These are phyloP conservation scores for Silurus lanzhouensis DNA, from an alignment of 2,797 vertebrate genomes.

Conservation along the genomic window DNA sequence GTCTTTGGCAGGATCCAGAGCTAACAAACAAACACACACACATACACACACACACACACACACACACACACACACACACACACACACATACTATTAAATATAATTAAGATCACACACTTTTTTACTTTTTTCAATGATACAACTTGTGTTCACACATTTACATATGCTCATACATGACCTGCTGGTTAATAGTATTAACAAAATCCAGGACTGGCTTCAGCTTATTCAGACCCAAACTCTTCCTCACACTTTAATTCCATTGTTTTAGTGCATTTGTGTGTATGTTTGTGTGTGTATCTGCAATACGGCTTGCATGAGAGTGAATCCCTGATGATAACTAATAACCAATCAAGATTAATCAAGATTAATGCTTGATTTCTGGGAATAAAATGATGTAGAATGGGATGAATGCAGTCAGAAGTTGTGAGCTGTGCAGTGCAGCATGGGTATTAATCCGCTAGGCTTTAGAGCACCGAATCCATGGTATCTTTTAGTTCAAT, in stretches of 20 bases:
- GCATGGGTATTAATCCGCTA: not conserved
- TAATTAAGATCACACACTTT: too few relatives aligned
- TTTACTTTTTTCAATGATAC: not conserved
- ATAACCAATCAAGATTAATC: too few relatives aligned
- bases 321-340: not conserved
- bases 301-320: not conserved
- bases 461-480: not conserved
- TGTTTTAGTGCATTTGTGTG: conserved; percentile 63
- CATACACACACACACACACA: not conserved
- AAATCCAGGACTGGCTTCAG: conserved; percentile 76
- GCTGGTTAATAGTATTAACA: conserved; percentile 71
- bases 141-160: conserved; percentile 7
- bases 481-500: too few relatives aligned
- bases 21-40: conserved; percentile 61
- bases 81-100: conserved; percentile 12
- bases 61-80: not conserved
- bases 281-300: conserved; percentile 42
- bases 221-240: conserved; percentile 75
- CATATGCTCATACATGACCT: conserved; percentile 55
- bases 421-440: not conserved
- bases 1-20: conserved; percentile 91
- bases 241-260: conserved; percentile 71
- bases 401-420: not conserved
- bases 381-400: not conserved
- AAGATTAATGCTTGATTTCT: not conserved